phyloP scores from a whole-genome alignment of 2,113 vertebrate species.

The Bubo scandiacus region DNA sequence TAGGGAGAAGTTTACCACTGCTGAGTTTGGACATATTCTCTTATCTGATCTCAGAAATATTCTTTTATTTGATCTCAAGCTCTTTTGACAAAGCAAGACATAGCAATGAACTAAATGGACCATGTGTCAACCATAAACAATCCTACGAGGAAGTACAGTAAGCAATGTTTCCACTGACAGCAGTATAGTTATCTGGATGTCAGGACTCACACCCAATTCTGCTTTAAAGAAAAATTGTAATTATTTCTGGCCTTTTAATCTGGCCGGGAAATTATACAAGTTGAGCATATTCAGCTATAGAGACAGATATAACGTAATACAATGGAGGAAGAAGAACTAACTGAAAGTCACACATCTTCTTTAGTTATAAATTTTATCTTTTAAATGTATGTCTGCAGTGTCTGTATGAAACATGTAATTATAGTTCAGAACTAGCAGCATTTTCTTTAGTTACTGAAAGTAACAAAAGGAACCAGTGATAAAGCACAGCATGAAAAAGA shows the following conservation, averaged over 20 bases:
- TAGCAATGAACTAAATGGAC: background rate
- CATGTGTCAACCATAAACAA: background rate
- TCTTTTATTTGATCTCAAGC: background rate
- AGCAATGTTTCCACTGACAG: background rate
- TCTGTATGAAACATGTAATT: background rate
- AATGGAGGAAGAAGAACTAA: background rate
- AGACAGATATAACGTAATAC: background rate
- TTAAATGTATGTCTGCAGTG: background rate
- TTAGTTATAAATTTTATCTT: background rate
- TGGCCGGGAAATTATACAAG: background rate
- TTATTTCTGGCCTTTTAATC: background rate
- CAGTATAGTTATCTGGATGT: background rate
- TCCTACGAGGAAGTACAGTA: background rate
- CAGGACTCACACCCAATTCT: background rate
- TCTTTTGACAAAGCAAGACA: background rate
- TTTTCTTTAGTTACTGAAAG: background rate
- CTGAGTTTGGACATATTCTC: background rate
- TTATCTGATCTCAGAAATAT: background rate
- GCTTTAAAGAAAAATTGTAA: background rate
- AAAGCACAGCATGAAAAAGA: background rate
- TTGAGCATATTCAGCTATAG: background rate
- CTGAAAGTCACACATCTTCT: background rate
- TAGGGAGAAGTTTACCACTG: background rate
- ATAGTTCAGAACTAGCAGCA: background rate
- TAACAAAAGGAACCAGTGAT: background rate